phyloP scores from a whole-genome alignment of 2,888 invertebrate genomes.

The Oscheius sp. region DNA sequence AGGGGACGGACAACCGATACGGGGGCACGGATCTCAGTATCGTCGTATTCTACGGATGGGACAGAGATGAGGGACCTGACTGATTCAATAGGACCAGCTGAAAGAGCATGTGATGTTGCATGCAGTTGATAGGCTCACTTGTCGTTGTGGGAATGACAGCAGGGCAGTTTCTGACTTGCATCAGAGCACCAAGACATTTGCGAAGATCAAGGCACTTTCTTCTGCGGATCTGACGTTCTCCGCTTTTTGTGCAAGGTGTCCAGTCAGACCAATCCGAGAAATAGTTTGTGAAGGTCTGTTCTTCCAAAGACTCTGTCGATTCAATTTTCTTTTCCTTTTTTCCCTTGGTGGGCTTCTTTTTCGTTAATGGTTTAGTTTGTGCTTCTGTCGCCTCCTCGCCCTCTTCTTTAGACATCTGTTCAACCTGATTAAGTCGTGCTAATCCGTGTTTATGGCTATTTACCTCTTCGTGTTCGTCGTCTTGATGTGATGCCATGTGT shows the following conservation, averaged over 20 bases:
- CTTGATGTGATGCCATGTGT: slow-evolving; percentile 11
- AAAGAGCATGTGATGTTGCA: not conserved
- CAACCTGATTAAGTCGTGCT: not conserved
- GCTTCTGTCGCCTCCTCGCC: slow-evolving; percentile 26
- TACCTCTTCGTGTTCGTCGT: slow-evolving; percentile 17
- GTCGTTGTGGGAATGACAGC: slow-evolving; percentile 41
- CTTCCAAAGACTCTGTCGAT: not conserved
- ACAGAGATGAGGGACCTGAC: slow-evolving; percentile 28
- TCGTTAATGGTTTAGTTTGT: slow-evolving; percentile 12
- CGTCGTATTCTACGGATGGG: slow-evolving; percentile 20
- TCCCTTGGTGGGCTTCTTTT: slow-evolving; percentile 7
- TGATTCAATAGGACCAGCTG: slow-evolving; percentile 28
- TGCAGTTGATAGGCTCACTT: slow-evolving; percentile 19
- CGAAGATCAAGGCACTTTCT: slow-evolving; percentile 69
- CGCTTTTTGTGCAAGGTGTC: slow-evolving; percentile 67
- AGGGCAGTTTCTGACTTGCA: slow-evolving; percentile 65
- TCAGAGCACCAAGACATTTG: slow-evolving; percentile 66
- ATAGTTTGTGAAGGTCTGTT: slow-evolving; percentile 40
- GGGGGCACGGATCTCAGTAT: slow-evolving; percentile 25
- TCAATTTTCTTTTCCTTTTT: slow-evolving; percentile 4
- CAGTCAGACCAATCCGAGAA: slow-evolving; percentile 72
- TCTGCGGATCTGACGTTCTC: slow-evolving; percentile 70
- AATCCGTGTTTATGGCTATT: not conserved
- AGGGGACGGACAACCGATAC: slow-evolving; percentile 22
- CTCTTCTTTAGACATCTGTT: slow-evolving; percentile 31